Conservation (phyloP, 2,113 vertebrate species). For the Australoheros scitulus region DNA sequence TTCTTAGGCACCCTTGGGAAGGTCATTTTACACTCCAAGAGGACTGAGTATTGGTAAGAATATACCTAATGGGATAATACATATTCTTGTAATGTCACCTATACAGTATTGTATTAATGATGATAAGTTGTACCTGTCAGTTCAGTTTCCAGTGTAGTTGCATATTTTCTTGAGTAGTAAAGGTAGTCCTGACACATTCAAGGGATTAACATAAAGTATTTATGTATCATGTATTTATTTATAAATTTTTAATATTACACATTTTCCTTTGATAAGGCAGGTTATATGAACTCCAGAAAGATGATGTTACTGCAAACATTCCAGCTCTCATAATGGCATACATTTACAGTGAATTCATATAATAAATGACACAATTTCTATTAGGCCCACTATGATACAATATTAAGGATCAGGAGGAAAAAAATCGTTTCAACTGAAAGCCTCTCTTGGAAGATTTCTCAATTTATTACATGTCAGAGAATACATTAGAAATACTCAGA, state of each 20-base stretch:
- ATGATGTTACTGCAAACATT: constrained; percentile 72
- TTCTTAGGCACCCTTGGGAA: neutral
- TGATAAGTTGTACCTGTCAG: neutral
- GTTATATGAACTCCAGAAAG: constrained; percentile 73
- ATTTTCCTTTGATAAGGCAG: constrained; percentile 69
- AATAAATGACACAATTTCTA: constrained; percentile 57
- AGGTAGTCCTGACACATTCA: constrained; percentile 31
- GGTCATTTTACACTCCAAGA: constrained; percentile 13
- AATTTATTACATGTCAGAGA: constrained; percentile 71
- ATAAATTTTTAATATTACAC: constrained; percentile 72
- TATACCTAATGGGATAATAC: neutral
- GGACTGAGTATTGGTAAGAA: neutral
- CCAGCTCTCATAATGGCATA: constrained; percentile 68
- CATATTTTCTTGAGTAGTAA: neutral
- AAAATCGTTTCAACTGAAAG: constrained; percentile 39
- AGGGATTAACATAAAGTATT: constrained; percentile 44
- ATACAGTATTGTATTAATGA: neutral
- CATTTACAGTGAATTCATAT: constrained; percentile 63
- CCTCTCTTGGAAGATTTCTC: constrained; percentile 62
- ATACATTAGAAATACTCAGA: constrained; percentile 74
- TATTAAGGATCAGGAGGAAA: constrained; percentile 40
- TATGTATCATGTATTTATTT: constrained; percentile 73
- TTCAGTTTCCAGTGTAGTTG: neutral
- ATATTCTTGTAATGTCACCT: constrained; percentile 8
- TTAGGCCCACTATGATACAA: constrained; percentile 59